Evolutionary conservation across 2,888 invertebrate genomes (phyloP), one percentile per base, ranked within the genome.

Genomic region (Drosophila nr. fundita): DNA sequence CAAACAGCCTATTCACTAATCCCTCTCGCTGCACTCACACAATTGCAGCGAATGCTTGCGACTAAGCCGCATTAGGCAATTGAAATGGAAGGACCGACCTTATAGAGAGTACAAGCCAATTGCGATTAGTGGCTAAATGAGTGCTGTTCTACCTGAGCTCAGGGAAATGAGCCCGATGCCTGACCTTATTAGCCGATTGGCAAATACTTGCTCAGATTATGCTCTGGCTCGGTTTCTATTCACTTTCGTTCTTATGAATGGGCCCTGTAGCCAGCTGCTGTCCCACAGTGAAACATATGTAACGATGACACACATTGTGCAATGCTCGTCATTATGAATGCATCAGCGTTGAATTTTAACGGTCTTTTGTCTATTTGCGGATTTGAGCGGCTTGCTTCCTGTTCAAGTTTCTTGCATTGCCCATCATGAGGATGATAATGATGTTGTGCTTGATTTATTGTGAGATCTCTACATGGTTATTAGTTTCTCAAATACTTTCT

Each of bases 391-490:
- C 52, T 45, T 62, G 60, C 38, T 60, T 67, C 54, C 73, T 59
- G 59, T 59, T 55, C 59, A 29, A 11, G 29, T 29, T 54, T 50
- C 75, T 50, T 73, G 42, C 61, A 34, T 59, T 42, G 66, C 57
- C 62, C 50, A 34, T 59, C 45, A 58, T 73, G 49, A 67, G 57
- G 34, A 45, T 62, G 62, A 65, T 73, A 57, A 70, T 63, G 48
- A 58, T 78, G 63, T 21, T 53, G 78, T 82, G 65, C 75, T 82
- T 87, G 90, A 87, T 90, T 87, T 87, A 87, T 87, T 89, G 87
- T 90, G 79, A 89, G 89, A 87, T 90, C 85, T 78, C 75, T 78
- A 81, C 87, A 87, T 84, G 89, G 83, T 90, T 87, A 89, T 90
- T 87, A 90, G 84, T 84, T 89, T 84, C 83, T 73, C 82, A 73